Evolutionary conservation across 2,113 vertebrate species (phyloP).

Genomic region (Lepisosteus oculatus): DNA sequence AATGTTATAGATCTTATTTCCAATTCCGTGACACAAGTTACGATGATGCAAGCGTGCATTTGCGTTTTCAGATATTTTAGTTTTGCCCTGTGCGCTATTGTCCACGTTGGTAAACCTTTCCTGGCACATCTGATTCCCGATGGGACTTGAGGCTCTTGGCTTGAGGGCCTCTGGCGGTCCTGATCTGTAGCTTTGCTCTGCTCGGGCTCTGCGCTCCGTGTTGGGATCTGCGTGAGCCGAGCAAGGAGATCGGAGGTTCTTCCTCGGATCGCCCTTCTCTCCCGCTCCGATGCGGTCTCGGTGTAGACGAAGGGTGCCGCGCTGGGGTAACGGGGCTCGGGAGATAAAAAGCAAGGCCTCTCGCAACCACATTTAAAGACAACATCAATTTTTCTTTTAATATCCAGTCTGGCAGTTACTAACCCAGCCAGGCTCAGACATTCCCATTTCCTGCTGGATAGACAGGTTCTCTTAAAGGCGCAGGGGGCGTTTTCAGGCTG

Average conservation of each 20-base stretch:
- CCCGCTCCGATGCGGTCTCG: background rate
- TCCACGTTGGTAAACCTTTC: no score
- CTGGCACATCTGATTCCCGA: no score
- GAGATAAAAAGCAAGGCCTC: background rate
- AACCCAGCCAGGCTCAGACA: background rate
- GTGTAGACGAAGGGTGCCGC: background rate
- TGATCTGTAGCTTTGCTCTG: no score
- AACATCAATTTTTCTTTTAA: conserved; percentile 1
- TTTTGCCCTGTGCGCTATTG: no score
- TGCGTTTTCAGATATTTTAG: no score
- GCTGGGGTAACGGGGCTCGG: background rate
- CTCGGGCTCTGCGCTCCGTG: no score
- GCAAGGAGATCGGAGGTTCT: background rate
- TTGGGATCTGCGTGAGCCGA: no score
- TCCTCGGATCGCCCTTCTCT: background rate
- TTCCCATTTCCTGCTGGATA: conserved; percentile 13
- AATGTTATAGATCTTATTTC: no score
- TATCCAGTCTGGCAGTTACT: background rate
- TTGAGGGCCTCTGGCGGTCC: no score
- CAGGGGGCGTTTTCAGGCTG: background rate
- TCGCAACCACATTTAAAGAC: background rate
- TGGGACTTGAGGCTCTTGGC: no score
- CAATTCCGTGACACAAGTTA: no score
- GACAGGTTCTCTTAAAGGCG: background rate
- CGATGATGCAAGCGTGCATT: no score